Percentiles rank a stretch among this genome's conserved stretches.
These are phyloP conservation scores for Lymantria dispar DNA, from an alignment of 2,888 invertebrate species.

Conservation along the genomic window DNA sequence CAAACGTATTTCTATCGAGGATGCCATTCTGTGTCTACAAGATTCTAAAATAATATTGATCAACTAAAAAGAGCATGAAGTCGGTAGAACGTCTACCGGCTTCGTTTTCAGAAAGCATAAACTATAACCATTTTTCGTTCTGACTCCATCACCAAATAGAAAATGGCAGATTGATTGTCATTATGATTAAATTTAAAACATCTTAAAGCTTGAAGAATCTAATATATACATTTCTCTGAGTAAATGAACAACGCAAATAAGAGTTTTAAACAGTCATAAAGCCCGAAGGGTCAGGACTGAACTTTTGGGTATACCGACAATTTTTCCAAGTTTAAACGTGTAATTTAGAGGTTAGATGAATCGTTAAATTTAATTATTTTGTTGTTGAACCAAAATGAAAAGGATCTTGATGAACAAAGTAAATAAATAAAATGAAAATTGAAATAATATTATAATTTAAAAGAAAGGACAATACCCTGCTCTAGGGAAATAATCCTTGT, in stretches of 20 bases:
- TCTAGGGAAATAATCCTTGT: no score
- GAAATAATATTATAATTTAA: background rate
- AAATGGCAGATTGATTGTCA: conserved; percentile 31
- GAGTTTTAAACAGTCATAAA: conserved; percentile 51
- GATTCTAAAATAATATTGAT: no score
- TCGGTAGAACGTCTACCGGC: no score
- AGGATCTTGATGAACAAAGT: conserved; percentile 13
- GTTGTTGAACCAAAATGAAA: conserved; percentile 26
- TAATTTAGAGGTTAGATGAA: conserved; percentile 39
- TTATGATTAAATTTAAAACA: conserved; percentile 44
- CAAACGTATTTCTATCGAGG: no score
- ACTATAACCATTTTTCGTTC: no score
- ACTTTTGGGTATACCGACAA: conserved; percentile 42
- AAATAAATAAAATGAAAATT: conserved; percentile 1
- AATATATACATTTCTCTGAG: conserved; percentile 54
- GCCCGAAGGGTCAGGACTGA: conserved; percentile 33
- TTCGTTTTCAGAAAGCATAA: no score
- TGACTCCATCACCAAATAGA: no score
- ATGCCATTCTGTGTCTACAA: no score
- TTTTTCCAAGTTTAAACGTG: conserved; percentile 46
- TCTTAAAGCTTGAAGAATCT: conserved; percentile 48
- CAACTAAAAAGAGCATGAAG: no score
- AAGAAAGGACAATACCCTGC: background rate
- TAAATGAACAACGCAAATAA: conserved; percentile 61
- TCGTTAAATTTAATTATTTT: conserved; percentile 36